Conservation (phyloP, 2,888 invertebrate genomes). For the Spatulosminthurus flaviceps region DNA sequence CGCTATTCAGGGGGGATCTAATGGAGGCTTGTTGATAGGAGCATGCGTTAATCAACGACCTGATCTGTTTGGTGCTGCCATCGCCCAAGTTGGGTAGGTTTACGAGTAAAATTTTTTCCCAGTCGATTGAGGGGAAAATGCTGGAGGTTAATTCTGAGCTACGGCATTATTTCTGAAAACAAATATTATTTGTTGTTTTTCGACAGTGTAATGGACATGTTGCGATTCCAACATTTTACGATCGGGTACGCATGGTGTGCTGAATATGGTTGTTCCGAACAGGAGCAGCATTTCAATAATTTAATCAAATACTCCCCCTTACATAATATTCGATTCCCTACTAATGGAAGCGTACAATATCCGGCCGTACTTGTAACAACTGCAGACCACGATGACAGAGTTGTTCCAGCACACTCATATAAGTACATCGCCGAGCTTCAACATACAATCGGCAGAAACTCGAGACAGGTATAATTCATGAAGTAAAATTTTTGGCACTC, state of each 20-base stretch:
- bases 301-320: slow-evolving; percentile 89
- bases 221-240: slow-evolving; percentile 96
- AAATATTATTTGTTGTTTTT: background rate
- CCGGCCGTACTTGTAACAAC: slow-evolving; percentile 90
- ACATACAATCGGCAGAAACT: slow-evolving; percentile 65
- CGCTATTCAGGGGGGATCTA: slow-evolving; percentile 91
- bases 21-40: slow-evolving; percentile 93
- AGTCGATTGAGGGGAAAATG: background rate
- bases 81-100: slow-evolving; percentile 94
- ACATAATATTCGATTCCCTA: slow-evolving; percentile 84
- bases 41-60: slow-evolving; percentile 96
- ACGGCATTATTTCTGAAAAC: no score
- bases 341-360: slow-evolving; percentile 73
- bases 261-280: slow-evolving; percentile 92
- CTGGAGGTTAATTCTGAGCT: no score
- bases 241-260: slow-evolving; percentile 96
- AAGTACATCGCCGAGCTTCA: slow-evolving; percentile 72
- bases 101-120: slow-evolving; percentile 75
- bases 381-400: slow-evolving; percentile 98
- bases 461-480: slow-evolving; percentile 65
- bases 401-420: slow-evolving; percentile 72
- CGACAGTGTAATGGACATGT: slow-evolving; percentile 93
- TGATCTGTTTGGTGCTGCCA: slow-evolving; percentile 89
- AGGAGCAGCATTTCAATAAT: slow-evolving; percentile 83
- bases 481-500: background rate